These are phyloP conservation scores for Heterotilapia buettikoferi DNA, from an alignment of 2,113 vertebrate species.

Conservation along the genomic window DNA sequence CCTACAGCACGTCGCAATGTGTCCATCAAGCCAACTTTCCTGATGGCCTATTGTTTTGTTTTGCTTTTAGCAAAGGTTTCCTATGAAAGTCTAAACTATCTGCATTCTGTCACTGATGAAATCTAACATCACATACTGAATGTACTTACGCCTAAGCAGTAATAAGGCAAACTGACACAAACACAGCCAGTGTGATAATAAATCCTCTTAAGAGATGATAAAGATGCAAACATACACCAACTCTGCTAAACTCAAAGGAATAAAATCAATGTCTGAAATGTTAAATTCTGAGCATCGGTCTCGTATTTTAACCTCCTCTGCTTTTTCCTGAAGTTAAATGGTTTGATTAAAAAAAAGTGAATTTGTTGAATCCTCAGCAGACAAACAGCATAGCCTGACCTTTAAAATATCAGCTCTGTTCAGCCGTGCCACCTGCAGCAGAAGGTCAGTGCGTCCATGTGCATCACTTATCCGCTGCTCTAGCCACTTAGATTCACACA, in stretches of 20 bases:
- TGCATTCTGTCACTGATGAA: not conserved
- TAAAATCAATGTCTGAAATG: not conserved
- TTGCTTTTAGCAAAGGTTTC: constrained; percentile 41
- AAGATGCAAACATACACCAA: not conserved
- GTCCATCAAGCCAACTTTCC: constrained; percentile 36
- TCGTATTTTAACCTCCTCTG: not conserved
- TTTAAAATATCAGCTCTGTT: constrained; percentile 17
- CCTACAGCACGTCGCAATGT: constrained; percentile 15
- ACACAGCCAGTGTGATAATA: not conserved
- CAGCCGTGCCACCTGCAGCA: constrained; percentile 18
- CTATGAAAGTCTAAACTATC: not conserved
- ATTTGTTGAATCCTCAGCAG: not conserved
- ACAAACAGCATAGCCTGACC: constrained; percentile 15
- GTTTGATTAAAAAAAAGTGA: not conserved
- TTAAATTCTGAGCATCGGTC: not conserved
- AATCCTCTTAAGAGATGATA: not conserved
- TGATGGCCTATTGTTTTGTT: constrained; percentile 55
- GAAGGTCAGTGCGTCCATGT: constrained; percentile 29
- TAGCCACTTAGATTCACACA: not conserved
- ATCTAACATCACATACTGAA: not conserved
- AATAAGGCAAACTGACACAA: not conserved
- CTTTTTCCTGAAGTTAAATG: not conserved
- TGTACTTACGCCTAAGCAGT: not conserved
- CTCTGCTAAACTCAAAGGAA: not conserved
- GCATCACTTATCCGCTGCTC: not conserved